A percentile compares a stretch with the other conserved stretches of the same genome.
phyloP scores from a whole-genome alignment of 2,888 invertebrate species.

The Slavum lentiscoides region DNA sequence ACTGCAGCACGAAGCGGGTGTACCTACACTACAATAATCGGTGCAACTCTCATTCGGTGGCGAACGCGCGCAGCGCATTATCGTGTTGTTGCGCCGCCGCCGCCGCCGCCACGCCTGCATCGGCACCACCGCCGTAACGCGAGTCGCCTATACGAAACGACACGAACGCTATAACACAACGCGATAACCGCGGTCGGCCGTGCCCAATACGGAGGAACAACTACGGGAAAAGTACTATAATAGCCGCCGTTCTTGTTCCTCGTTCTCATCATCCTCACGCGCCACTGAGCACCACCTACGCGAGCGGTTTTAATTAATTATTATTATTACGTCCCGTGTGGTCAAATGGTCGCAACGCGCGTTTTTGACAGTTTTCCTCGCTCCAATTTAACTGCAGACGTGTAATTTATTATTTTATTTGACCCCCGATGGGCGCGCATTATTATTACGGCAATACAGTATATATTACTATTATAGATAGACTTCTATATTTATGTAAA shows the following conservation, averaged over 20 bases:
- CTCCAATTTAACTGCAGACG: neutral
- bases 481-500: too few relatives aligned
- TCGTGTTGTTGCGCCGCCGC: neutral
- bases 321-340: neutral
- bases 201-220: neutral
- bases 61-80: neutral
- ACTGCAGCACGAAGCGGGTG: too few relatives aligned
- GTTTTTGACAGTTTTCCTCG: neutral
- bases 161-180: neutral
- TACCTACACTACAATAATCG: too few relatives aligned
- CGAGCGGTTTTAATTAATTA: slow-evolving; percentile 2
- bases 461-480: too few relatives aligned
- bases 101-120: neutral
- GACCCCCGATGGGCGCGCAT: neutral
- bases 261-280: neutral
- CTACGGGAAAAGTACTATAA: too few relatives aligned
- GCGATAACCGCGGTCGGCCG: neutral
- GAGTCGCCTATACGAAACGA: neutral
- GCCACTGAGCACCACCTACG: neutral
- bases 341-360: neutral
- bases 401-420: slow-evolving; percentile 5
- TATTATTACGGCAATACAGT: too few relatives aligned
- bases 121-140: neutral
- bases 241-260: too few relatives aligned
- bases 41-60: neutral